Evolutionary conservation across 2,113 vertebrate genomes (phyloP), one percentile per base, ranked within the genome.

Genomic region (Puma concolor): DNA sequence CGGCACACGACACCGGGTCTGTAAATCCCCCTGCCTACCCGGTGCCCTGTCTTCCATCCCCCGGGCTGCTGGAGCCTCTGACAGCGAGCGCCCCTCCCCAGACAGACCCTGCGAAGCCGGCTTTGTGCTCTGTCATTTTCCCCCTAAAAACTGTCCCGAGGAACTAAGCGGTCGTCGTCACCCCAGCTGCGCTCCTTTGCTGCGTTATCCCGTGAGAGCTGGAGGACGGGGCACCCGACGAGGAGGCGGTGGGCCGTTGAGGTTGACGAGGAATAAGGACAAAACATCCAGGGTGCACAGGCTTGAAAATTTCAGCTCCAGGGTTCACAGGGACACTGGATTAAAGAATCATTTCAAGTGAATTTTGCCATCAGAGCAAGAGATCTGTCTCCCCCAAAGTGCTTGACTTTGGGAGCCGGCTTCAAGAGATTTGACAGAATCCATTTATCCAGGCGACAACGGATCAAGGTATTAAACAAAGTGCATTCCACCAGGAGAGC

Each of bases 341-440:
- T 84, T 80, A 92, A 76, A 92, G 92, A 19, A 76, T 71, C 67
- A 38, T 57, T 54, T 91, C n/a, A 7, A n/a, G 82, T 52, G 90
- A 87, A 95, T 96, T 96, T 95, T 88, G 86, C 63, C 82, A 54
- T 85, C 92, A 88, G 89, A 96, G 44, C 36, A 57, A 96, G 74
- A 94, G 87, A 64, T 77, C 71, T 29, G 64, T 69, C 95, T 95
- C 83, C 77, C 83, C 86, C 29, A 4, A 89, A 94, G 52, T 52
- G 36, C 83, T 79, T 69, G 67, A 25, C 85, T 89, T 71, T 96
- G 94, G 95, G 95, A 95, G 63, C 57, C 79, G 76, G 80, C 74
- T 87, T 94, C 92, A 80, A 84, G 81, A 33, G 93, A 19, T 38
- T 88, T 88, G 76, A 84, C 60, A 64, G 91, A 81, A 69, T 91